Percentiles rank a stretch among this genome's conserved stretches.
Evolutionary conservation across 1,140 invertebrate genomes (phyloP).

Genomic region (Drosophila repleta): DNA sequence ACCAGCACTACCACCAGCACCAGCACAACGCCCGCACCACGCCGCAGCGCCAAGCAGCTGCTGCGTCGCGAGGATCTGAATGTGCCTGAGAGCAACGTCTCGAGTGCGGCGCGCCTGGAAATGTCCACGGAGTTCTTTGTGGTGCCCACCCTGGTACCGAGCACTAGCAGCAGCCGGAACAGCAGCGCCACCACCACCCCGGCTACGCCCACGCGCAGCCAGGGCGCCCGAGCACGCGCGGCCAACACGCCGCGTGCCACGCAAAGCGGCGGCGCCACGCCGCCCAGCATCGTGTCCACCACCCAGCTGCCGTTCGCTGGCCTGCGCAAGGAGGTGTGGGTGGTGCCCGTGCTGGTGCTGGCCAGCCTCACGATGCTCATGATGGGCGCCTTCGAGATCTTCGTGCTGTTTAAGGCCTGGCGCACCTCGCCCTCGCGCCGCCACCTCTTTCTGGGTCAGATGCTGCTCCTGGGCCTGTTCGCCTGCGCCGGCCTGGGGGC

Average conservation of each 20-base stretch:
- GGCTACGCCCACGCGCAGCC: slow-evolving; percentile 56
- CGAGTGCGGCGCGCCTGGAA: slow-evolving; percentile 87
- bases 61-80: slow-evolving; percentile 63
- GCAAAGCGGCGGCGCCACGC: slow-evolving; percentile 45
- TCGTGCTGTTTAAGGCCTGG: slow-evolving; percentile 94
- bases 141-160: slow-evolving; percentile 84
- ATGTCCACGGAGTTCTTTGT: slow-evolving; percentile 92
- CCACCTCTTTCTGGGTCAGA: slow-evolving; percentile 95
- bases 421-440: slow-evolving; percentile 92
- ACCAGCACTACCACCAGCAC: slow-evolving; percentile 27
- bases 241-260: slow-evolving; percentile 56
- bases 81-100: slow-evolving; percentile 60
- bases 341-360: slow-evolving; percentile 92
- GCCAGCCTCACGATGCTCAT: slow-evolving; percentile 91
- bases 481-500: slow-evolving; percentile 92
- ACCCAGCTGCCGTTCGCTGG: slow-evolving; percentile 63
- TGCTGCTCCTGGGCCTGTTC: slow-evolving; percentile 94
- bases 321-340: slow-evolving; percentile 91
- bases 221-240: slow-evolving; percentile 64
- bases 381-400: slow-evolving; percentile 93
- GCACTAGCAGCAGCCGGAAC: slow-evolving; percentile 25
- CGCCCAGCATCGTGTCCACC: slow-evolving; percentile 77
- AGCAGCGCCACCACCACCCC: slow-evolving; percentile 25
- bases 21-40: slow-evolving; percentile 26
- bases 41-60: slow-evolving; percentile 64